Conservation (phyloP, 2,888 invertebrate genomes). For the Hypena proboscidalis region DNA sequence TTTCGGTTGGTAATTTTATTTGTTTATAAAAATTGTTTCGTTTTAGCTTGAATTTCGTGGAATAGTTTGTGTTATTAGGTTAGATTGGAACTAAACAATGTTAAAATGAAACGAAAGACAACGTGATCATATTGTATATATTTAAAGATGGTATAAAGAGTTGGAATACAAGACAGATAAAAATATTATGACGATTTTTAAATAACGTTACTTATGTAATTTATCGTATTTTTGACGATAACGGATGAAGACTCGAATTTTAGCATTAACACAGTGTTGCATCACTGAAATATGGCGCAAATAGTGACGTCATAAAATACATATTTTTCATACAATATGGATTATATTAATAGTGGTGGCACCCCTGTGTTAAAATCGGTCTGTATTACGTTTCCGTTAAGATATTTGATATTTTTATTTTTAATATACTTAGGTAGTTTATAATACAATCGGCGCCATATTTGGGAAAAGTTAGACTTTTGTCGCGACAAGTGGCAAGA, state of each 20-base stretch:
- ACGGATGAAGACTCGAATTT: conserved; percentile 13
- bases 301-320: conserved; percentile 4
- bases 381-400: conserved; percentile 13
- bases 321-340: conserved; percentile 22
- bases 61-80: conserved; percentile 55
- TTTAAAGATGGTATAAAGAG: conserved; percentile 54
- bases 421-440: conserved; percentile 42
- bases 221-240: conserved; percentile 31
- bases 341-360: conserved; percentile 16
- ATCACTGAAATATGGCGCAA: conserved; percentile 2
- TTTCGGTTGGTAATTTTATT: conserved; percentile 32
- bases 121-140: conserved; percentile 73
- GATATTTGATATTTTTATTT: conserved; percentile 38
- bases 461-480: conserved; percentile 17
- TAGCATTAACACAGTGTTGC: not conserved
- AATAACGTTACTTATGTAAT: conserved; percentile 51
- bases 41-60: conserved; percentile 19
- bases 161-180: conserved; percentile 31
- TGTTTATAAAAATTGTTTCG: conserved; percentile 16
- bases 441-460: conserved; percentile 26
- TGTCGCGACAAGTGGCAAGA: conserved; percentile 32
- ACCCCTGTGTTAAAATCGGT: conserved; percentile 13
- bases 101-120: conserved; percentile 75
- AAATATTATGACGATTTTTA: conserved; percentile 45
- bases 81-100: conserved; percentile 77